These are phyloP conservation scores for Lepeophtheirus nordmannii DNA, from an alignment of 2,888 invertebrate genomes.

Conservation along the genomic window DNA sequence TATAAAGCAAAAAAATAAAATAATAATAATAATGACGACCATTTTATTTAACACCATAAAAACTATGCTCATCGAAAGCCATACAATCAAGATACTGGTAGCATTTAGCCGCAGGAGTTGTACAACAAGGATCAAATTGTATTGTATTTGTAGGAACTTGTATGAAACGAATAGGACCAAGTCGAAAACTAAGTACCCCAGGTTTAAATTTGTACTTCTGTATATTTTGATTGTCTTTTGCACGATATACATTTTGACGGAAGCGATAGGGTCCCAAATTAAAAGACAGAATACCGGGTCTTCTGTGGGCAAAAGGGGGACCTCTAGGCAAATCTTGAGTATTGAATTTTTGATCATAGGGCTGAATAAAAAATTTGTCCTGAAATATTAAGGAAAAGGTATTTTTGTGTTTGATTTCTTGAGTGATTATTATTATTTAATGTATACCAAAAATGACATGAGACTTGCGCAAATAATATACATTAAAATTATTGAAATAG, in stretches of 20 bases:
- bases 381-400: too few species aligned
- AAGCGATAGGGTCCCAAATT: background rate
- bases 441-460: too few species aligned
- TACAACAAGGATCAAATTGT: slow-evolving; percentile 12
- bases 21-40: too few species aligned
- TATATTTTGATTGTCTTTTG: background rate
- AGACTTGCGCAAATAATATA: too few species aligned
- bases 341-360: slow-evolving; percentile 30
- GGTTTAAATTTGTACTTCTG: background rate
- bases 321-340: slow-evolving; percentile 46
- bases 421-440: too few species aligned
- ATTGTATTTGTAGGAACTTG: slow-evolving; percentile 12
- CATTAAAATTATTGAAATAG: too few species aligned
- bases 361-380: background rate
- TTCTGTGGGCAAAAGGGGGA: slow-evolving; percentile 49
- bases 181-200: slow-evolving; percentile 6
- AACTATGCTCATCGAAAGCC: background rate
- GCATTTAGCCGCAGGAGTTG: background rate
- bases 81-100: slow-evolving; percentile 6
- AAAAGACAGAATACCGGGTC: slow-evolving; percentile 42
- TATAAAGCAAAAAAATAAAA: too few species aligned
- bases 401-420: too few species aligned
- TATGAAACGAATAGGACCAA: background rate
- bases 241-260: slow-evolving; percentile 2
- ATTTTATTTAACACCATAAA: too few species aligned